Evolutionary conservation across 2,113 vertebrate species (phyloP), one percentile per base, ranked within the genome.

Genomic region (Leucopsar rothschildi): DNA sequence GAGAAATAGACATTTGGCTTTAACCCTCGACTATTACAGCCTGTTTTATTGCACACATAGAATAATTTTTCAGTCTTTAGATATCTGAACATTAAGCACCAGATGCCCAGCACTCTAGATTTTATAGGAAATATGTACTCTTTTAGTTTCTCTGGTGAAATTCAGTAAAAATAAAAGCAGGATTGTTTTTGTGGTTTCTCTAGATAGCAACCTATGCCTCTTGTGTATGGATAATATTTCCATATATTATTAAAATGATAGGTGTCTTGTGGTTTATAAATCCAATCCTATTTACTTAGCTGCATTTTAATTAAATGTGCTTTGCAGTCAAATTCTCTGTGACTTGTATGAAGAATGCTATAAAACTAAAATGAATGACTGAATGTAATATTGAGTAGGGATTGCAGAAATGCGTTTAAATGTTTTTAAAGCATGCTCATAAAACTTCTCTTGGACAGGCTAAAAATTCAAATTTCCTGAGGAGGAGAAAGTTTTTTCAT

Each of bases 231-330:
- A 55, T 68, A 78, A 31, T 24, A 65, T 93, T 95, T 94, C 84
- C 75, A 76, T 55, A 24, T 83, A 75, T 81, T 91, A 92, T 94
- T 96, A 93, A 94, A 95, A 80, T 86, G 47, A 96, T 82, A 87
- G 78, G 86, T 90, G 52, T 90, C 90, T 96, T 86, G 88, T 80
- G 85, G 68, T 94, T 96, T 94, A 81, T 81, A 86, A 95, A 70
- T 82, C n/a, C 76, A 93, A 80, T 81, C 68, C 92, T 88, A 92
- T 97, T 96, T 94, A 94, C 76, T 94, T 92, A 92, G 69, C 63
- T 87, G 27, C 76, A 35, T 79, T 96, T 94, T 95, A 97, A 96
- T 97, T 95, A 96, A 94, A 79, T 94, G 79, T 87, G 27, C 64
- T 95, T 92, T 72, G 56, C 90, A 91, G 79, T 72, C 19, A 1